Evolutionary conservation across 2,888 invertebrate species (phyloP).

Genomic region (Machimus rusticus): DNA sequence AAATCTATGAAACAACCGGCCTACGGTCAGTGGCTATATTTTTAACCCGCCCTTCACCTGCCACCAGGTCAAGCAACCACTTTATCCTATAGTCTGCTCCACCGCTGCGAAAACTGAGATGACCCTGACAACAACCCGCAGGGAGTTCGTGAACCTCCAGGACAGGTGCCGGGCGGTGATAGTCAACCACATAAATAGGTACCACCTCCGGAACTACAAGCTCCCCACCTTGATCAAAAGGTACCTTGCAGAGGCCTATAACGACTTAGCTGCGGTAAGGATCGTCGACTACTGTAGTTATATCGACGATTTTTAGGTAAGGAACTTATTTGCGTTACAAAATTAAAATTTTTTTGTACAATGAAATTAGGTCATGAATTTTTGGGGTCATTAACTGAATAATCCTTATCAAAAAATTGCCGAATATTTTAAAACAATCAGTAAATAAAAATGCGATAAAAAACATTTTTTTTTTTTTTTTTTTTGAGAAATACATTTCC

Average conservation of each 20-base stretch:
- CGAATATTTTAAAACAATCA: not conserved
- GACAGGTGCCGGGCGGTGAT: constrained; percentile 73
- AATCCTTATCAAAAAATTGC: not conserved
- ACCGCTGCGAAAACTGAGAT: constrained; percentile 80
- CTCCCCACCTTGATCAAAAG: constrained; percentile 68
- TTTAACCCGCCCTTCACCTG: not conserved
- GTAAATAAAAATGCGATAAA: not conserved
- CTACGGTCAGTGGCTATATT: not conserved
- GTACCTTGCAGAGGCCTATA: constrained; percentile 67
- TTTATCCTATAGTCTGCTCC: constrained; percentile 75
- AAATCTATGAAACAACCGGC: constrained; percentile 27
- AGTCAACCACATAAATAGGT: constrained; percentile 65
- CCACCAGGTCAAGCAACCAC: constrained; percentile 65
- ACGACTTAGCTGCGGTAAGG: constrained; percentile 59
- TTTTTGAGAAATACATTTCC: not conserved
- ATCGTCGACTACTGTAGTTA: constrained; percentile 62
- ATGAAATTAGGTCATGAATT: not conserved
- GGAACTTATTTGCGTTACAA: not conserved
- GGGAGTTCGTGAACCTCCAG: constrained; percentile 73
- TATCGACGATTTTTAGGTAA: constrained; percentile 54
- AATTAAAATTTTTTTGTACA: not conserved
- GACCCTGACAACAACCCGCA: constrained; percentile 68
- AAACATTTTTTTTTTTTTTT: too few species aligned
- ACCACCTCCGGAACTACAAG: constrained; percentile 66
- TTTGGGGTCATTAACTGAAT: not conserved